These are phyloP conservation scores for Geotrypetes seraphini DNA, from an alignment of 2,797 vertebrate species.

Conservation along the genomic window DNA sequence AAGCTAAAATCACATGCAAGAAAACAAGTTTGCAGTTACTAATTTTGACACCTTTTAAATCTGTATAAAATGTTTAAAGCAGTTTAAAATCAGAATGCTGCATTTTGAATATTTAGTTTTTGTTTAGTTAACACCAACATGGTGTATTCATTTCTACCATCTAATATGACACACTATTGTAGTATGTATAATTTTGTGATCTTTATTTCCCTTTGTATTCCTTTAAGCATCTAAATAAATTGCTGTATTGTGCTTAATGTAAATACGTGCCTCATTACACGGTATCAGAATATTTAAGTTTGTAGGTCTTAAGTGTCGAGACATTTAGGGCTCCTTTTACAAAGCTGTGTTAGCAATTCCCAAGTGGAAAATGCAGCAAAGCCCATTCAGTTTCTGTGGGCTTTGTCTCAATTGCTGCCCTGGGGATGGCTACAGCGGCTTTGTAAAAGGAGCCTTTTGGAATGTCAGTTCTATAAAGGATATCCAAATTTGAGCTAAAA, in stretches of 20 bases:
- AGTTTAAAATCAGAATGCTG: constrained; percentile 57
- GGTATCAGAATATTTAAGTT: too few relatives aligned
- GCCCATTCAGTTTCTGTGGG: too few relatives aligned
- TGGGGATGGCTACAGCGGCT: too few relatives aligned
- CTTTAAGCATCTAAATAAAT: constrained; percentile 97
- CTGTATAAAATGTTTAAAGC: constrained; percentile 72
- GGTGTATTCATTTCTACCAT: constrained; percentile 68
- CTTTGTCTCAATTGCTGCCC: too few relatives aligned
- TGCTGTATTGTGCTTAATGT: constrained; percentile 96
- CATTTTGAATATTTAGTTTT: constrained; percentile 65
- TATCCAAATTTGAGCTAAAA: too few relatives aligned
- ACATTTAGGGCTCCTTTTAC: too few relatives aligned
- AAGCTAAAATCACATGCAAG: constrained; percentile 63
- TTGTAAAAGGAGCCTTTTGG: too few relatives aligned
- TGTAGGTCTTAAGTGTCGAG: too few relatives aligned
- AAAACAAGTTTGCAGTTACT: constrained; percentile 66
- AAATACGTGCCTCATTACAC: constrained; percentile 53
- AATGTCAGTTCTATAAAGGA: too few relatives aligned
- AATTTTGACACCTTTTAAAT: constrained; percentile 74
- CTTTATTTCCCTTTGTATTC: constrained; percentile 86
- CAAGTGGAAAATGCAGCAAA: too few relatives aligned
- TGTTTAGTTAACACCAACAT: constrained; percentile 63
- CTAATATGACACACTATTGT: constrained; percentile 78
- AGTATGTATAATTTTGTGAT: constrained; percentile 87
- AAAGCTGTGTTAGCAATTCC: too few relatives aligned